Evolutionary conservation across 2,797 vertebrate genomes (phyloP).

Genomic region (Prionace glauca): DNA sequence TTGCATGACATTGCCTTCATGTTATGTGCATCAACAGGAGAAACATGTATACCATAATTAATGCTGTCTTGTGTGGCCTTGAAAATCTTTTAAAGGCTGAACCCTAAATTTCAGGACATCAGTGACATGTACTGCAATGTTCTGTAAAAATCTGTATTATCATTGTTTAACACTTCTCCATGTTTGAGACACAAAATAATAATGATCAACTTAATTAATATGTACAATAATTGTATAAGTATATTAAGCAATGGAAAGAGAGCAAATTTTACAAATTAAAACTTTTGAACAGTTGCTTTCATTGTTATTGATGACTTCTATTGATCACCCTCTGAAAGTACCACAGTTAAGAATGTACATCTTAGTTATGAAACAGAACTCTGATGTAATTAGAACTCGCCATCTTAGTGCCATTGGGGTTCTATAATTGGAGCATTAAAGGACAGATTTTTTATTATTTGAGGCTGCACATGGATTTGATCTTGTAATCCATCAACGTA

Average conservation of each 20-base stretch:
- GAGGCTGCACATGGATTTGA: not conserved
- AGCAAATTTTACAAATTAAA: not conserved
- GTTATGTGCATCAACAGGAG: not conserved
- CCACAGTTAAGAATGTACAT: not conserved
- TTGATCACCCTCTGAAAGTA: not conserved
- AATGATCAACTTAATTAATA: constrained; percentile 2
- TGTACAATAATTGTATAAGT: not conserved
- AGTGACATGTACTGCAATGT: not conserved
- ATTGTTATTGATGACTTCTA: not conserved
- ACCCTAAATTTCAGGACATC: not conserved
- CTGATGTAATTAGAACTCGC: not conserved
- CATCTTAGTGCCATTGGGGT: not conserved
- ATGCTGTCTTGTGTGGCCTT: not conserved
- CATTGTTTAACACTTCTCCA: not conserved
- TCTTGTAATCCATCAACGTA: not conserved
- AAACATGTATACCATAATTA: not conserved
- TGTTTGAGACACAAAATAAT: not conserved
- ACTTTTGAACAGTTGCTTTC: not conserved
- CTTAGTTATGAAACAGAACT: not conserved
- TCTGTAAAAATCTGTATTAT: not conserved
- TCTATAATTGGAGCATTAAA: not conserved
- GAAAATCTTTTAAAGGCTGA: not conserved
- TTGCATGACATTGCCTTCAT: not conserved
- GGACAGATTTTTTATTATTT: not conserved
- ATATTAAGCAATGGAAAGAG: not conserved